A percentile compares a stretch with the other conserved stretches of the same genome.
Evolutionary conservation across 2,113 vertebrate genomes (phyloP).

Genomic region (Pteropus alecto): DNA sequence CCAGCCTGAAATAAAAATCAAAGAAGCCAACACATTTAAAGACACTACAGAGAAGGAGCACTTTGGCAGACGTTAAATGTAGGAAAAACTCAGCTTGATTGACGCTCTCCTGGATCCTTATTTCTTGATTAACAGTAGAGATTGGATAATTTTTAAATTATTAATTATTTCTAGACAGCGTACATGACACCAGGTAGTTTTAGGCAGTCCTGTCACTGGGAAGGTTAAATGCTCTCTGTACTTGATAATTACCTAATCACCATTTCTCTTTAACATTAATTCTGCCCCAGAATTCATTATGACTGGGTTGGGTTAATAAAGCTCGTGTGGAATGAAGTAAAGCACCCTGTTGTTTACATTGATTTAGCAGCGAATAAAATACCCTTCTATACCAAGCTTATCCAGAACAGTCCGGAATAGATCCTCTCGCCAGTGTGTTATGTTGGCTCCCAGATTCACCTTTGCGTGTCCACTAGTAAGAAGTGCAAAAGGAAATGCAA

Average conservation of each 20-base stretch:
- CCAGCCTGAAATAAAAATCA: constrained; percentile 67
- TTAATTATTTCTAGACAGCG: constrained; percentile 82
- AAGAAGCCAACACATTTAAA: constrained; percentile 38
- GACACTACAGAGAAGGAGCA: background rate
- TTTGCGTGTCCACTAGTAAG: background rate
- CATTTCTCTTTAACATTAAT: constrained; percentile 82
- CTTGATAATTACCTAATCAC: constrained; percentile 88
- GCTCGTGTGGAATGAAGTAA: constrained; percentile 60
- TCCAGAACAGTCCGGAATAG: background rate
- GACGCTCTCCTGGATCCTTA: constrained; percentile 64
- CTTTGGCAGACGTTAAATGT: background rate
- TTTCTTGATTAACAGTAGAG: constrained; percentile 82
- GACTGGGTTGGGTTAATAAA: constrained; percentile 69
- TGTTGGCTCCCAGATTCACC: background rate
- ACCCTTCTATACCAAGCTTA: fast-evolving
- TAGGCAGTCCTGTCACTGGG: constrained; percentile 78
- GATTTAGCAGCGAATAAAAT: constrained; percentile 25
- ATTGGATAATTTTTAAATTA: constrained; percentile 83
- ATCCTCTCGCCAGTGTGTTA: background rate
- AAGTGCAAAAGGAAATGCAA: background rate
- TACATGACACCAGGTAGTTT: constrained; percentile 81
- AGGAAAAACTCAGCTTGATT: constrained; percentile 52
- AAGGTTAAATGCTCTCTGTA: constrained; percentile 85
- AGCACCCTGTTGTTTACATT: constrained; percentile 66
- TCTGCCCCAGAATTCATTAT: constrained; percentile 77